Conservation (phyloP, 2,888 invertebrate species). For the Dicycla oo region DNA sequence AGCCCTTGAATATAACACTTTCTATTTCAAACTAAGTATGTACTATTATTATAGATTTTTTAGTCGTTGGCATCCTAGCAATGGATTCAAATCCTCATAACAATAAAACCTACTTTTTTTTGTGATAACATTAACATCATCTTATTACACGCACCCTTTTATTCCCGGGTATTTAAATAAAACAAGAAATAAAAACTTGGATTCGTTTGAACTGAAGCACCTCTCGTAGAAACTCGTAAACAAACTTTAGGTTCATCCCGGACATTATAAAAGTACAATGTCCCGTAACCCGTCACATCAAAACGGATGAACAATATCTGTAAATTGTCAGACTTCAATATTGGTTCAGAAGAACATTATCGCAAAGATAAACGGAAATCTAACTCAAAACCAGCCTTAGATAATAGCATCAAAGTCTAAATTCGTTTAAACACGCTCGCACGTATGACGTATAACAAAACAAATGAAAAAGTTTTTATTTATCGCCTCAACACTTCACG, state of each 20-base stretch:
- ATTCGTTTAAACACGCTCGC: slow-evolving; percentile 26
- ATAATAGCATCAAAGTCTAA: neutral
- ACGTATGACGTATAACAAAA: slow-evolving; percentile 69
- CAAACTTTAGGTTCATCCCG: slow-evolving; percentile 82
- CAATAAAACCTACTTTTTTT: slow-evolving; percentile 31
- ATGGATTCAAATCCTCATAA: neutral
- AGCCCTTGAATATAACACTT: too few relatives aligned
- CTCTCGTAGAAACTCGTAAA: slow-evolving; percentile 78
- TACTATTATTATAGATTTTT: too few relatives aligned
- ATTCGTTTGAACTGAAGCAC: slow-evolving; percentile 81
- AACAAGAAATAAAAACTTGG: slow-evolving; percentile 84
- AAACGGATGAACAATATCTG: slow-evolving; percentile 83
- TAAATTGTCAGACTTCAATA: slow-evolving; percentile 82
- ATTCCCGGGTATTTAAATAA: slow-evolving; percentile 77
- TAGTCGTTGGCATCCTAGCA: neutral
- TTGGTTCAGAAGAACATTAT: slow-evolving; percentile 61
- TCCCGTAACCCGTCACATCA: slow-evolving; percentile 81
- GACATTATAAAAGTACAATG: slow-evolving; percentile 85
- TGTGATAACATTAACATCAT: slow-evolving; percentile 64
- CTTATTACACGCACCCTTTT: slow-evolving; percentile 63
- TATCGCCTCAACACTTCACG: slow-evolving; percentile 79
- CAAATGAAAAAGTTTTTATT: slow-evolving; percentile 86
- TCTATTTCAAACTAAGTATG: too few relatives aligned
- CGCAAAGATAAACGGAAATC: slow-evolving; percentile 51
- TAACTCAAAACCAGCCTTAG: slow-evolving; percentile 61